Evolutionary conservation across 2,888 invertebrate genomes (phyloP), one percentile per base, ranked within the genome.

Genomic region (Leptinotarsa haldemani): DNA sequence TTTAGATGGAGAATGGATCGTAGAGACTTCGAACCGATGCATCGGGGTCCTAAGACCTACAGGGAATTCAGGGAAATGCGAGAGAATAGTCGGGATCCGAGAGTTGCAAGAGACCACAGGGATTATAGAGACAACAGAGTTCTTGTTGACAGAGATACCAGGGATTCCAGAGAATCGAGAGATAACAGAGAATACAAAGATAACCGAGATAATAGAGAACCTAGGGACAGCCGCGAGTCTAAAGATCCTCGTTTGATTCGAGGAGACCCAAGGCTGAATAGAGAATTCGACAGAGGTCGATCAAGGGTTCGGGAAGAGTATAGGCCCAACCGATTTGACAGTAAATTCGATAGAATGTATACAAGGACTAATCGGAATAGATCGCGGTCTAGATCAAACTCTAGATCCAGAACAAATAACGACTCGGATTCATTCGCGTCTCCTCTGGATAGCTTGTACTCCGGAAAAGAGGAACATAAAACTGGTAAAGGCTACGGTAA

Each of bases 391-490:
- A 69, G 74, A 25, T 78, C 79, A 9, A 50, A 68, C 13, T 80
- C 80, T 7, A 71, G 69, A 65, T 74, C 80, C 9, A 64, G 61
- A 50, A 40, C 16, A n/a, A 22, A 46, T 61, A 67, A 69, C 63
- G 66, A 84, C 12, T 83, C 84, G 12, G 88, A 88, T n/a, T 83
- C 83, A 9, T 87, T 88, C 83, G 83, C 84, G 3, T 89, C 89
- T 0, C 89, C 90, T 1, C 77, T 90, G 53, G 88, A 89, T 74
- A 88, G 88, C 78, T 82, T 90, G 5, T 90, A 90, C 77, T 85
- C 87, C 1, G 84, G 83, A 1, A 85, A 87, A 22, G 87, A 88
- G 22, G 84, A 86, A 66, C 83, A 85, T 1, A 87, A 86, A 76
- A 87, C 87, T 13, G 88, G 88, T 3, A 87, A 88, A 75, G 88